Percentiles rank a stretch among this genome's conserved stretches.
Conservation (phyloP, 2,888 invertebrate genomes). For the Tortricodes alternella region DNA sequence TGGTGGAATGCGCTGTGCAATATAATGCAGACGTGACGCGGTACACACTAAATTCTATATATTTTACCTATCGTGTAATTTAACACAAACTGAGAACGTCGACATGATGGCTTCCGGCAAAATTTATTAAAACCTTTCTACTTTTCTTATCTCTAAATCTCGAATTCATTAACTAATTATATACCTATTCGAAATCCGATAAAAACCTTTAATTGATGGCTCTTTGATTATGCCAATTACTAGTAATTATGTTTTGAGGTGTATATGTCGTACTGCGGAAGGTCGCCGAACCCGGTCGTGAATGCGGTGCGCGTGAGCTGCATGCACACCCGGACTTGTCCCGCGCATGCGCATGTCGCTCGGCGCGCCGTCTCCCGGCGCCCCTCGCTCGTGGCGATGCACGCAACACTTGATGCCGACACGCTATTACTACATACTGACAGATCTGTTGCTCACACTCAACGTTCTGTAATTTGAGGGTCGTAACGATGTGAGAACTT, state of each 20-base stretch:
- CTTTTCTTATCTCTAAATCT: no score
- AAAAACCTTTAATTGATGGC: background rate
- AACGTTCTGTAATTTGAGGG: no score
- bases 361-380: background rate
- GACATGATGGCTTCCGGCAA: no score
- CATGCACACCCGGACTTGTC: no score
- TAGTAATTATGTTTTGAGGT: background rate
- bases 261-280: background rate
- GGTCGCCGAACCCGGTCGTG: constrained; percentile 1
- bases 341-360: background rate
- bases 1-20: background rate
- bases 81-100: no score
- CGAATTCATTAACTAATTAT: no score
- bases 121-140: no score
- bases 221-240: background rate
- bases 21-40: no score
- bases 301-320: constrained; percentile 3
- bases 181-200: background rate
- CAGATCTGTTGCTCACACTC: background rate
- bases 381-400: background rate
- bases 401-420: constrained; percentile 7
- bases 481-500: no score
- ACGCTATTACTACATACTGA: background rate
- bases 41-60: no score
- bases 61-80: no score